A percentile compares a stretch with the other conserved stretches of the same genome.
Evolutionary conservation across 2,113 vertebrate genomes (phyloP).

Genomic region (Microcebus lehilahytsara): DNA sequence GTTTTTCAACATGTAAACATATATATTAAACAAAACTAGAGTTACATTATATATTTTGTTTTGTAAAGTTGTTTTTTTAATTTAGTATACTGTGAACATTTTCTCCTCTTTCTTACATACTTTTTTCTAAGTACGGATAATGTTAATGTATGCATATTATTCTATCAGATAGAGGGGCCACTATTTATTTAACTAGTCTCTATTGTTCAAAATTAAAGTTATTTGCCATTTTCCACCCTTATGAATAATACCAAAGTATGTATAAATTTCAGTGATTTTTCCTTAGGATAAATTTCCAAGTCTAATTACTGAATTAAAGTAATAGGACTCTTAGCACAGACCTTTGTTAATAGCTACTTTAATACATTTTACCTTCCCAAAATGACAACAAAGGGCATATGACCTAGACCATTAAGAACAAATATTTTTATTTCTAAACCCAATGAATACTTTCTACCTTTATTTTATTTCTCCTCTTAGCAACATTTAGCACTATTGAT

Average conservation of each 20-base stretch:
- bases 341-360: not conserved
- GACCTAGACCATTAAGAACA: not conserved
- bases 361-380: not conserved
- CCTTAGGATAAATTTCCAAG: not conserved
- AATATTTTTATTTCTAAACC: constrained; percentile 22
- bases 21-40: not conserved
- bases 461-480: not conserved
- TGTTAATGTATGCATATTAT: not conserved
- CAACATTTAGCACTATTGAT: not conserved
- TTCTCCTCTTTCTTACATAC: not conserved
- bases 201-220: constrained; percentile 14
- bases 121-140: not conserved
- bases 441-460: not conserved
- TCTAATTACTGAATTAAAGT: not conserved
- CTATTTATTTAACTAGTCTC: not conserved
- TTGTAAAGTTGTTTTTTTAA: not conserved
- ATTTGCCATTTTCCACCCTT: not conserved
- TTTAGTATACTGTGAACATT: not conserved
- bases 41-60: not conserved
- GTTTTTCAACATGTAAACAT: not conserved
- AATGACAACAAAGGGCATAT: not conserved
- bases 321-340: not conserved
- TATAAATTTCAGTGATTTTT: constrained; percentile 4
- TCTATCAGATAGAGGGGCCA: not conserved
- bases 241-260: constrained; percentile 31